phyloP scores from a whole-genome alignment of 2,113 vertebrate genomes.

The Crotalus tigris region DNA sequence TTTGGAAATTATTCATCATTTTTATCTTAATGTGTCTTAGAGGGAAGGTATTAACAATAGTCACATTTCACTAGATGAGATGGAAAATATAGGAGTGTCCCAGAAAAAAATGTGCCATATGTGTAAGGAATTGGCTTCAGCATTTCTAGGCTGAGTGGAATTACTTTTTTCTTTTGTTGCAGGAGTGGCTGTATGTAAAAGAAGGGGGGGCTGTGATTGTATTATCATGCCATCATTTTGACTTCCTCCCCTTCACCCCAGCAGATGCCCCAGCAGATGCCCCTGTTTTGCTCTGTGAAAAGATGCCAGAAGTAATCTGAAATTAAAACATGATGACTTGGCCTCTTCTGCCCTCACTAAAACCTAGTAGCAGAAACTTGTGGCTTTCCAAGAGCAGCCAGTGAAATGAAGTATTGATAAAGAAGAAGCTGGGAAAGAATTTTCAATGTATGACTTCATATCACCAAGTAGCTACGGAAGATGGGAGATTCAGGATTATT shows the following conservation, averaged over 20 bases:
- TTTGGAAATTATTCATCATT: not conserved
- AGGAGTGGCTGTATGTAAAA: not conserved
- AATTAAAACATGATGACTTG: not conserved
- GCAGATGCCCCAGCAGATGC: not conserved
- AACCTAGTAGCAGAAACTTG: not conserved
- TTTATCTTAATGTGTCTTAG: not conserved
- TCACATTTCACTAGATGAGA: not conserved
- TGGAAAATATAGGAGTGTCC: not conserved
- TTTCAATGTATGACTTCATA: not conserved
- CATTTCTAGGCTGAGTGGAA: not conserved
- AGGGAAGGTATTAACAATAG: not conserved
- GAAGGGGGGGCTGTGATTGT: not conserved
- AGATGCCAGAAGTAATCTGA: not conserved
- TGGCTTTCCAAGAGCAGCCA: not conserved
- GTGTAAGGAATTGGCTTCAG: not conserved
- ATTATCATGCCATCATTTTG: not conserved
- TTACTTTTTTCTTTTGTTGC: not conserved
- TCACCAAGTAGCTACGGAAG: not conserved
- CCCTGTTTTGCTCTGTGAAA: not conserved
- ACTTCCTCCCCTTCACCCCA: not conserved
- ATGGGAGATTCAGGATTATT: not conserved
- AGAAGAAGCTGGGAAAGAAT: not conserved
- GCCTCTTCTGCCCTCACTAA: not conserved
- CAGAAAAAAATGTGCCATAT: not conserved
- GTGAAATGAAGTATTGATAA: not conserved